These are phyloP conservation scores for Nematolebias whitei DNA, from an alignment of 2,113 vertebrate genomes.

Conservation along the genomic window DNA sequence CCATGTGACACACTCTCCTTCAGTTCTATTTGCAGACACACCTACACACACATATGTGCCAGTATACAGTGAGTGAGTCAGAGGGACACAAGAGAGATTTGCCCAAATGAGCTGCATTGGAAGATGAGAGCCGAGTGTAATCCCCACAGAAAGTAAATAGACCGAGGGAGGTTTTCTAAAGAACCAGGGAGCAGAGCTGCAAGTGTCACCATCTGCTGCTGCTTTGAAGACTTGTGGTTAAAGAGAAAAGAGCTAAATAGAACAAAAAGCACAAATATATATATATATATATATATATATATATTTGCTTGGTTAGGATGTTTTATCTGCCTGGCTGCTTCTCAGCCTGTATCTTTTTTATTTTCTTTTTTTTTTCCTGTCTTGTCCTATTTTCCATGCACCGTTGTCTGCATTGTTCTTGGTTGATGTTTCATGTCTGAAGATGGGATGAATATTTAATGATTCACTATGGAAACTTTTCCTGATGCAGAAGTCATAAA, in stretches of 20 bases:
- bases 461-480: constrained; percentile 56
- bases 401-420: constrained; percentile 56
- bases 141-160: constrained; percentile 68
- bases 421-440: constrained; percentile 42
- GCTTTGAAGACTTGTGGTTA: constrained; percentile 55
- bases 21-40: background rate
- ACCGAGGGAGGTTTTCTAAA: constrained; percentile 55
- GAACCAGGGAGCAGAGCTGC: constrained; percentile 40
- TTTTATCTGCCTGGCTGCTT: constrained; percentile 50
- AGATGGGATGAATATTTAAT: constrained; percentile 58
- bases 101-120: constrained; percentile 54
- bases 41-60: constrained; percentile 1
- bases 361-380: constrained; percentile 36
- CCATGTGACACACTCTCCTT: constrained; percentile 35
- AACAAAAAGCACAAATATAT: constrained; percentile 43
- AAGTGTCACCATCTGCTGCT: constrained; percentile 57
- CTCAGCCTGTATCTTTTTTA: constrained; percentile 28
- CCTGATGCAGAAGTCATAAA: constrained; percentile 32
- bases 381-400: constrained; percentile 62
- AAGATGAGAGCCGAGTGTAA: constrained; percentile 63
- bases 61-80: constrained; percentile 20
- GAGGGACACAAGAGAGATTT: constrained; percentile 61
- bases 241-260: constrained; percentile 59
- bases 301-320: constrained; percentile 9
- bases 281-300: constrained; percentile 35